Evolutionary conservation across 1,140 invertebrate genomes (phyloP).

Genomic region (Laupala kohalensis): DNA sequence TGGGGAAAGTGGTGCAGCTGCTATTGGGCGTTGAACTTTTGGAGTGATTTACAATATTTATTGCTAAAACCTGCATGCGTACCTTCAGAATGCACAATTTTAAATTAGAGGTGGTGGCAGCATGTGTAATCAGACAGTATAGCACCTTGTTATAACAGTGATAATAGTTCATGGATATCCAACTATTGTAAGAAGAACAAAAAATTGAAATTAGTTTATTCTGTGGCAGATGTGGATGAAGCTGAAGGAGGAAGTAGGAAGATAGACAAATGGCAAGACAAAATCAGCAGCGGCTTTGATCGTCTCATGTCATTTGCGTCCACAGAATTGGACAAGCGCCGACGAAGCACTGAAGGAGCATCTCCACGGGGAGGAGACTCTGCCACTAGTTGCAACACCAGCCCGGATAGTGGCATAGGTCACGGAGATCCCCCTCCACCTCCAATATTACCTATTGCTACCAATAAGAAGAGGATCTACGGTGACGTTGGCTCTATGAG

Average conservation of each 20-base stretch:
- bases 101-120: background rate
- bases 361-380: slow-evolving; percentile 16
- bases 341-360: slow-evolving; percentile 55
- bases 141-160: background rate
- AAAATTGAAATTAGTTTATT: too few relatives aligned
- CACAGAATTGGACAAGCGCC: slow-evolving; percentile 66
- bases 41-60: background rate
- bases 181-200: too few relatives aligned
- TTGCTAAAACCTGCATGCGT: background rate
- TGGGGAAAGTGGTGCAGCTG: background rate
- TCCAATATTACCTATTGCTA: slow-evolving; percentile 15
- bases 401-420: slow-evolving; percentile 63
- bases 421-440: slow-evolving; percentile 42
- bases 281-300: slow-evolving; percentile 76
- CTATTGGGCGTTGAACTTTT: background rate
- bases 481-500: slow-evolving; percentile 23
- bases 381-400: slow-evolving; percentile 52
- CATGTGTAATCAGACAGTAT: background rate
- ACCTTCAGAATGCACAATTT: background rate
- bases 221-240: slow-evolving; percentile 22
- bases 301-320: slow-evolving; percentile 73
- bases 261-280: slow-evolving; percentile 58
- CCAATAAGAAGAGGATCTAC: slow-evolving; percentile 18
- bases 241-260: slow-evolving; percentile 36
- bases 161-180: too few relatives aligned